Conservation (phyloP, 2,797 vertebrate species). For the Cynopterus sphinx region DNA sequence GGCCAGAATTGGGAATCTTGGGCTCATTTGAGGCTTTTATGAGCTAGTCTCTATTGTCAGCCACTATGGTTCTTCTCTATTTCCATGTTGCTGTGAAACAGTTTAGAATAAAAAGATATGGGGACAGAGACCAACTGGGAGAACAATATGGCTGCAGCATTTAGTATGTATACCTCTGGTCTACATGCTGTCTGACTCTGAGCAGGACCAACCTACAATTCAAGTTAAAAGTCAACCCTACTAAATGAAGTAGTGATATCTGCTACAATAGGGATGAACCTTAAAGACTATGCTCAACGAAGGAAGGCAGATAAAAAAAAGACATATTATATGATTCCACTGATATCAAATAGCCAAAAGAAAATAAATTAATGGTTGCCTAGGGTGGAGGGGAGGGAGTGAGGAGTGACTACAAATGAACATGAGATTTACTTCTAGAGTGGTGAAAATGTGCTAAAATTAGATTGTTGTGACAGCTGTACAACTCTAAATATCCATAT, state of each 20-base stretch:
- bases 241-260: not conserved
- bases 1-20: not conserved
- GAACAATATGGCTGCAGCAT: not conserved
- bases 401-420: not conserved
- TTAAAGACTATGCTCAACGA: not conserved
- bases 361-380: slow-evolving; percentile 1
- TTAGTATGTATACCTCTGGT: not conserved
- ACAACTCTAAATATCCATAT: not conserved
- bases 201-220: slow-evolving; percentile 15
- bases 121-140: not conserved
- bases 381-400: not conserved
- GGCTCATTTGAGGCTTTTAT: not conserved
- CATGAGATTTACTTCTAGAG: not conserved
- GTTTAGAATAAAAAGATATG: not conserved
- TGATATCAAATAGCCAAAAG: not conserved
- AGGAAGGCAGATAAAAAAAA: not conserved
- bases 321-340: not conserved
- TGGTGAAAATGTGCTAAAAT: not conserved
- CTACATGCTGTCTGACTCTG: not conserved
- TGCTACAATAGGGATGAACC: not conserved
- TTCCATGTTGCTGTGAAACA: not conserved
- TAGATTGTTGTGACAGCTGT: not conserved
- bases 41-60: not conserved
- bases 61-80: not conserved
- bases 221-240: slow-evolving; percentile 7